Conservation (phyloP, 1,140 invertebrate genomes). For the Ceratosolen fusciceps region DNA sequence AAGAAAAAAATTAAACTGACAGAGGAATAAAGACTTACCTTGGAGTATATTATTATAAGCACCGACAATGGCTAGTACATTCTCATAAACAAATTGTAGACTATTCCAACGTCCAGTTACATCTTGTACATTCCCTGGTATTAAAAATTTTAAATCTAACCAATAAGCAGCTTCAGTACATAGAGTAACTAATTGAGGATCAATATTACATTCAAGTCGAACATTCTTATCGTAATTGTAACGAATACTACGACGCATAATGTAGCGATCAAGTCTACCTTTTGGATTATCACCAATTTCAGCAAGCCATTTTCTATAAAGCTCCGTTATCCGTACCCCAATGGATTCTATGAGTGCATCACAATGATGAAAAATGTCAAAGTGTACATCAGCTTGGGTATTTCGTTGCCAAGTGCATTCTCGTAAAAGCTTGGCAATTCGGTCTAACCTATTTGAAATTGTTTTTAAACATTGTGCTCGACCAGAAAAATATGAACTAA, state of each 20-base stretch:
- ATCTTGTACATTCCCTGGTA: constrained; percentile 76
- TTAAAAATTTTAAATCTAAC: constrained; percentile 77
- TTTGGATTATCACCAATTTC: constrained; percentile 74
- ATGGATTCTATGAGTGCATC: neutral
- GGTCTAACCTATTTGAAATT: constrained; percentile 75
- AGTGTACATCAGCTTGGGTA: neutral
- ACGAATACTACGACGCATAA: constrained; percentile 78
- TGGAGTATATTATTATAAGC: constrained; percentile 86
- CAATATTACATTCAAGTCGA: constrained; percentile 85
- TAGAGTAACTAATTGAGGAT: constrained; percentile 74
- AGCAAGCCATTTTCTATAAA: constrained; percentile 77
- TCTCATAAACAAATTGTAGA: constrained; percentile 79
- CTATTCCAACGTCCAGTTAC: constrained; percentile 77
- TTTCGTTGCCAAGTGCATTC: neutral
- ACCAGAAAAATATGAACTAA: constrained; percentile 80
- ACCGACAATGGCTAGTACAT: constrained; percentile 80
- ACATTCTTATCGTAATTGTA: constrained; percentile 65
- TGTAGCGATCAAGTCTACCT: constrained; percentile 77
- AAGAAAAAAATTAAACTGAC: too few species aligned
- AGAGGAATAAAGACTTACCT: too few species aligned
- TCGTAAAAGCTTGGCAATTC: neutral
- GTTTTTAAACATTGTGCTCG: constrained; percentile 76
- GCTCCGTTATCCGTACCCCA: constrained; percentile 67
- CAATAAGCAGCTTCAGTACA: constrained; percentile 81
- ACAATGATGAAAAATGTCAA: neutral